A percentile compares a stretch with the other conserved stretches of the same genome.
phyloP scores from a whole-genome alignment of 1,140 invertebrate species.

The Dysdera silvatica region DNA sequence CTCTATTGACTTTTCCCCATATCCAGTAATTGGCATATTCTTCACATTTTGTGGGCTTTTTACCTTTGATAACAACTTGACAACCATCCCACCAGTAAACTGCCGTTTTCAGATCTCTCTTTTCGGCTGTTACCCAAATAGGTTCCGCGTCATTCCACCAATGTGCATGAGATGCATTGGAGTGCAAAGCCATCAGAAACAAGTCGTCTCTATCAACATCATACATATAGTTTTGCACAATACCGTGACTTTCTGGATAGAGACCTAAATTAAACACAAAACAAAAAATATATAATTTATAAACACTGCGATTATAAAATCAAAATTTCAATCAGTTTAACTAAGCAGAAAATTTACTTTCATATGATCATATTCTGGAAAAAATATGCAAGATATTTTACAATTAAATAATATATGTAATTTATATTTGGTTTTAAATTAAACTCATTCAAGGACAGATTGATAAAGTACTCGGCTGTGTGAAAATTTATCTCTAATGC shows the following conservation, averaged over 20 bases:
- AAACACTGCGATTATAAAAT: no score
- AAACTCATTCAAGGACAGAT: no score
- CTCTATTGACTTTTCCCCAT: constrained; percentile 30
- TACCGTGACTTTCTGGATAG: constrained; percentile 32
- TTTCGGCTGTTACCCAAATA: constrained; percentile 33
- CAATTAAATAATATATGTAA: no score
- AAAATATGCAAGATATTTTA: no score
- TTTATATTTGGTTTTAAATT: no score
- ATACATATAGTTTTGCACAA: constrained; percentile 32
- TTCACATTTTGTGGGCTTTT: constrained; percentile 19
- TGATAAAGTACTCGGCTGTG: no score
- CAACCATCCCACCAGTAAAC: constrained; percentile 35
- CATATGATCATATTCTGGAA: no score
- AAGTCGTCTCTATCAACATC: constrained; percentile 25
- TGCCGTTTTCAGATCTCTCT: constrained; percentile 26
- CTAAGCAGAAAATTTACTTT: no score
- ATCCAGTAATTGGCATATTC: constrained; percentile 33
- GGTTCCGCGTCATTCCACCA: constrained; percentile 35
- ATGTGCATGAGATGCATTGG: constrained; percentile 28
- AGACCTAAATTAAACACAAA: constrained; percentile 18
- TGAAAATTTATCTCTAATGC: no score
- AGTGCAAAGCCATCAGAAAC: constrained; percentile 31
- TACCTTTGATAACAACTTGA: constrained; percentile 27
- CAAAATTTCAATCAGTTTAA: no score
- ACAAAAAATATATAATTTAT: neutral